phyloP scores from a whole-genome alignment of 2,113 vertebrate genomes.

The Struthio camelus region DNA sequence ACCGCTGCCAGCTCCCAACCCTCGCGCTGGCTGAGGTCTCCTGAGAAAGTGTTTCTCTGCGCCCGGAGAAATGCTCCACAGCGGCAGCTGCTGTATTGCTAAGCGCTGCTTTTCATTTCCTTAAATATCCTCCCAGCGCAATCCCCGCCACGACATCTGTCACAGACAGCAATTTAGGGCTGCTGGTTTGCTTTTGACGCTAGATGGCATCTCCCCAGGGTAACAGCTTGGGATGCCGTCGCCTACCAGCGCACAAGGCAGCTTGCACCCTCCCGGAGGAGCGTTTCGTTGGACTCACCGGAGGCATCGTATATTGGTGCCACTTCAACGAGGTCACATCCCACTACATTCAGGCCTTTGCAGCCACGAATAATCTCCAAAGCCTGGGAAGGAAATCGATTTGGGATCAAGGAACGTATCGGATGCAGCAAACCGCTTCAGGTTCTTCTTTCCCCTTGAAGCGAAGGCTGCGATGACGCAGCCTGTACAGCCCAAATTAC shows the following conservation, averaged over 20 bases:
- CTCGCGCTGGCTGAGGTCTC: no score
- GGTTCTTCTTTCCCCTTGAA: not conserved
- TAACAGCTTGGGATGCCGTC: not conserved
- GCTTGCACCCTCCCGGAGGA: not conserved
- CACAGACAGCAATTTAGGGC: no score
- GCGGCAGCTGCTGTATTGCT: not conserved
- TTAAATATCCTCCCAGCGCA: not conserved
- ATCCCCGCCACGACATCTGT: no score
- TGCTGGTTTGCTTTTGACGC: not conserved
- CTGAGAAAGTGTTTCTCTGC: no score
- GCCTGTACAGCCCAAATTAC: accelerated
- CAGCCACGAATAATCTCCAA: slow-evolving; percentile 94
- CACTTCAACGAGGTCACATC: slow-evolving; percentile 94
- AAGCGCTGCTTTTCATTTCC: not conserved
- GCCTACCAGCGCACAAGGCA: not conserved
- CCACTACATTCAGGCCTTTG: slow-evolving; percentile 87
- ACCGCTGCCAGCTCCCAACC: no score
- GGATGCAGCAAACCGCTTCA: accelerated
- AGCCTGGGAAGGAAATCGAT: slow-evolving; percentile 73
- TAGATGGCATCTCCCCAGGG: not conserved
- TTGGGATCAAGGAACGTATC: not conserved
- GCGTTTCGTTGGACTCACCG: slow-evolving; percentile 72
- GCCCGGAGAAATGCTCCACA: no score
- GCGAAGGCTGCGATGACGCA: not conserved
- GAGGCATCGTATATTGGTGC: slow-evolving; percentile 88